Percentiles rank a stretch among this genome's conserved stretches.
These are phyloP conservation scores for Australoheros scitulus DNA, from an alignment of 2,113 vertebrate genomes.

Conservation along the genomic window DNA sequence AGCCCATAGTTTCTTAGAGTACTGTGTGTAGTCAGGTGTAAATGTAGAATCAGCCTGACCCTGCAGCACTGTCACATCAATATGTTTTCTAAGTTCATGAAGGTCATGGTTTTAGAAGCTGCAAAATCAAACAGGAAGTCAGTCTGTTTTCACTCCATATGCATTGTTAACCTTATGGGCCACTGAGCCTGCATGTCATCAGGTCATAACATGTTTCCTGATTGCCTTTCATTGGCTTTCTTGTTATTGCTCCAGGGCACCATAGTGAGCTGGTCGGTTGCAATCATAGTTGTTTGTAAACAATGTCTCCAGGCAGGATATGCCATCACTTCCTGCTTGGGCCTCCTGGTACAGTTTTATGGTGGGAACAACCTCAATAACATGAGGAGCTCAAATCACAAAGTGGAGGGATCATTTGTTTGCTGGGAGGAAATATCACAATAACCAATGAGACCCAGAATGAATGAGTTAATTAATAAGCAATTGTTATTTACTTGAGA, in stretches of 20 bases:
- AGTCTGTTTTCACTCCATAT: background rate
- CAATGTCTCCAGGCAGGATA: conserved; percentile 66
- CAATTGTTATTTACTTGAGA: background rate
- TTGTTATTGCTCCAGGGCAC: conserved; percentile 28
- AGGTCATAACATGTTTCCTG: conserved; percentile 41
- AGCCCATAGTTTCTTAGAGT: no score
- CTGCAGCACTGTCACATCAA: background rate
- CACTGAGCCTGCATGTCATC: conserved; percentile 4
- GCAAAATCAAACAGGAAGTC: background rate
- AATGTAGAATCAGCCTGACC: background rate
- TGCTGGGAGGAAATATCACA: background rate
- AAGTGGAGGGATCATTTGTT: conserved; percentile 2
- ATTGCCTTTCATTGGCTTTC: conserved; percentile 48
- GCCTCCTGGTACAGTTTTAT: conserved; percentile 58
- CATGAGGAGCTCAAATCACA: background rate
- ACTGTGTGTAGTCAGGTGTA: background rate
- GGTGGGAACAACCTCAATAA: conserved; percentile 64
- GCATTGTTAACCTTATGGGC: conserved; percentile 30
- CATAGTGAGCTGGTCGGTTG: conserved; percentile 4
- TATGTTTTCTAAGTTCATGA: background rate
- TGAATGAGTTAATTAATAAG: background rate
- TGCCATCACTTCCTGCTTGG: conserved; percentile 69
- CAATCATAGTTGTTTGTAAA: conserved; percentile 69
- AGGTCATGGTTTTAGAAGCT: background rate
- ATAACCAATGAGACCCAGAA: background rate